phyloP scores from a whole-genome alignment of 2,797 vertebrate genomes.

The Enteromius trimaculatus region DNA sequence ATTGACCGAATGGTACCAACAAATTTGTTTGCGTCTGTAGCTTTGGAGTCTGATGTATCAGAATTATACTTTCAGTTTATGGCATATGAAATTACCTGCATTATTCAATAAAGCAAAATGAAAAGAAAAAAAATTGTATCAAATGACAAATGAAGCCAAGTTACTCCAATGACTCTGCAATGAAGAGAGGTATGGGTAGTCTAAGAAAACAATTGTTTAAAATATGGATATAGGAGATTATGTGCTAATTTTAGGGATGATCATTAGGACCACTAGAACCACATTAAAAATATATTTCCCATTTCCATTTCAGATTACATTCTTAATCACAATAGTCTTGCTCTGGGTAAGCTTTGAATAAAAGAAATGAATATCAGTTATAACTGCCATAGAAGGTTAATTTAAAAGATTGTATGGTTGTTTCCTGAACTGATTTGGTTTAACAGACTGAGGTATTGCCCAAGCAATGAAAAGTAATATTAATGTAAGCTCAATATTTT shows the following conservation, averaged over 20 bases:
- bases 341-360: background rate
- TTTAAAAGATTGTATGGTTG: background rate
- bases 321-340: conserved; percentile 6
- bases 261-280: background rate
- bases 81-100: conserved; percentile 32
- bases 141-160: conserved; percentile 13
- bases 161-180: conserved; percentile 31
- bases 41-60: conserved; percentile 22
- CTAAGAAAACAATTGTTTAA: conserved; percentile 8
- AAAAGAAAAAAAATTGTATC: background rate
- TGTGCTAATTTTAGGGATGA: conserved; percentile 7
- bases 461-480: background rate
- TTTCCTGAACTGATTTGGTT: background rate
- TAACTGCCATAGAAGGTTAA: background rate
- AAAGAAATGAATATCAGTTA: background rate
- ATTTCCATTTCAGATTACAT: background rate
- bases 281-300: conserved; percentile 3
- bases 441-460: background rate
- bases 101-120: conserved; percentile 38
- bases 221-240: background rate
- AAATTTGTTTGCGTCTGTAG: too few relatives aligned
- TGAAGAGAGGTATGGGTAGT: background rate
- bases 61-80: conserved; percentile 27
- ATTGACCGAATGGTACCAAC: too few relatives aligned
- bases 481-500: background rate